phyloP scores from a whole-genome alignment of 2,888 invertebrate species.

The Idaea biselata region DNA sequence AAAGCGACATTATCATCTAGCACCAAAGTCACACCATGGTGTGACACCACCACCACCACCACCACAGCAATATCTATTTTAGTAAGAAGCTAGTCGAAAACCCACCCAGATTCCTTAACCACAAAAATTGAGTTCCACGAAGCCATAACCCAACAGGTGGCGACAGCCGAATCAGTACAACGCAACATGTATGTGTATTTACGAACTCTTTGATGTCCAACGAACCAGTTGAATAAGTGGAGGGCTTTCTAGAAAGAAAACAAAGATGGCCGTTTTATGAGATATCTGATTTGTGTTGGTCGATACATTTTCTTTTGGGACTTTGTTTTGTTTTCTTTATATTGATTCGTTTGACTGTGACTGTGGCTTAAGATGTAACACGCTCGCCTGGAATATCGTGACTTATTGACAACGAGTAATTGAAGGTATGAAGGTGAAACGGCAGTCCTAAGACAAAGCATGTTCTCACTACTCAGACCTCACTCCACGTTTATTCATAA shows the following conservation, averaged over 20 bases:
- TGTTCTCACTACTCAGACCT: too few species aligned
- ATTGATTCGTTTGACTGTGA: background rate
- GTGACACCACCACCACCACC: too few species aligned
- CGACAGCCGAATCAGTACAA: slow-evolving; percentile 31
- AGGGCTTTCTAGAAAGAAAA: slow-evolving; percentile 1
- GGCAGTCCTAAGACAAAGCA: too few species aligned
- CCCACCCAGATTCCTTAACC: slow-evolving; percentile 3
- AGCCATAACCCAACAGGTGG: slow-evolving; percentile 50
- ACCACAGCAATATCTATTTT: background rate
- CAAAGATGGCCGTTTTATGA: slow-evolving; percentile 2
- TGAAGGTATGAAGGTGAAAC: too few species aligned
- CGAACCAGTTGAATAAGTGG: slow-evolving; percentile 20
- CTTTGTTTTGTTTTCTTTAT: background rate
- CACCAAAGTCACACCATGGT: too few species aligned
- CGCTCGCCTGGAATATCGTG: too few species aligned
- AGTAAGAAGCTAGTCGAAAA: background rate
- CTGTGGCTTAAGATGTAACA: too few species aligned
- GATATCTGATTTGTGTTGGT: background rate
- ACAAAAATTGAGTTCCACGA: slow-evolving; percentile 38
- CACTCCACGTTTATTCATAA: too few species aligned
- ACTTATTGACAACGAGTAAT: too few species aligned
- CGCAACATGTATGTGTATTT: slow-evolving; percentile 38
- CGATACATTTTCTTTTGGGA: background rate
- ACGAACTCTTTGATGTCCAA: slow-evolving; percentile 36
- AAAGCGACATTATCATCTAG: too few species aligned